Evolutionary conservation across 2,888 invertebrate genomes (phyloP), one percentile per base, ranked within the genome.

Genomic region (Antheraea yamamai): DNA sequence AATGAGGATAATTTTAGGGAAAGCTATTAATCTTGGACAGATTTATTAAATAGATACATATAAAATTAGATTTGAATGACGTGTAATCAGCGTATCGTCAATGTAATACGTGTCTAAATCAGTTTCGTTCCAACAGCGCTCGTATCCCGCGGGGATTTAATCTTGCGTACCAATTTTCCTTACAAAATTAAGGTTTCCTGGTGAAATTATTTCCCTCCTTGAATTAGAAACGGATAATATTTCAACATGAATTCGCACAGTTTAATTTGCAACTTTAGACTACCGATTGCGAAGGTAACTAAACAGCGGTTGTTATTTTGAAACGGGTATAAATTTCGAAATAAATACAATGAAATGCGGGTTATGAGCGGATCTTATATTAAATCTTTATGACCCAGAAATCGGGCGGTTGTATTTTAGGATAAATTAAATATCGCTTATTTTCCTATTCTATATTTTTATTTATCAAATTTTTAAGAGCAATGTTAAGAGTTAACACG

Each of bases 121-220:
- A 39, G 12, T 35, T 70, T 39, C 70, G 70, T 39, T 70, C 70
- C n/a, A 70, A 39, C n/a, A 12, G 6, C 10, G 10, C 18, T 70
- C 39, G 20, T 74, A 39, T 70, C 70, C 70, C 39, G 70, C 10
- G 10, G 70, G 39, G 70, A 64, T 30, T 30, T 74, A 64, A 74
- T 55, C 35, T 12, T 2, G 23, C 26, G n/a, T 51, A 73, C 73
- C 73, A 64, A 73, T 73, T 73, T 61, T 73, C 23, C 72, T 73
- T 52, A 20, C 14, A 20, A 20, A 70, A 70, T 70, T 39, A 70
- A 35, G 70, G 70, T n/a, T 70, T 70, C 39, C 70, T 18, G 39
- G 10, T n/a, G 70, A 39, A 39, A 70, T 70, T 70, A 70, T 70
- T 66, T 30, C 35, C 39, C n/a, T 39, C 70, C 70, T 70, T 39